phyloP scores from a whole-genome alignment of 64 coral and sea anemone genomes.

The Cladopsammia gracilis region DNA sequence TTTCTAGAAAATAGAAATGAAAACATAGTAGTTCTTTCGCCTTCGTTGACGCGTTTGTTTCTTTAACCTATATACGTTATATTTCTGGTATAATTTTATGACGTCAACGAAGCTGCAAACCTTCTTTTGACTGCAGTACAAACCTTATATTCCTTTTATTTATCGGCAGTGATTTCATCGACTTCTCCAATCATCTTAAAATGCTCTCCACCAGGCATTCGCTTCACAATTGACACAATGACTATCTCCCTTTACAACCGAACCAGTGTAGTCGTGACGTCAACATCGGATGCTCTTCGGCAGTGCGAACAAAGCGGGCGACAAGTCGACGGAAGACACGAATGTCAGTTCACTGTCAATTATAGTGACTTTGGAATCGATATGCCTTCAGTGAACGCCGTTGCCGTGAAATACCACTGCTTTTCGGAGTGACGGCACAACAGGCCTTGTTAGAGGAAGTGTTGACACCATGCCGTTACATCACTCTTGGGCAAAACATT shows the following conservation, averaged over 20 bases:
- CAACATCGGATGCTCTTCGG: not conserved
- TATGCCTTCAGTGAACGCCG: not conserved
- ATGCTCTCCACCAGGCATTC: constrained; percentile 4
- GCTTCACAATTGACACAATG: constrained; percentile 20
- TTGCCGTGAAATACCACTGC: constrained; percentile 41
- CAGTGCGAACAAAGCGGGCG: constrained; percentile 1
- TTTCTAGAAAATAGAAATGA: too few relatives aligned
- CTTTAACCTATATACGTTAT: too few relatives aligned
- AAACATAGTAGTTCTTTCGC: too few relatives aligned
- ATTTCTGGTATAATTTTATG: too few relatives aligned
- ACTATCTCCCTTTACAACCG: not conserved
- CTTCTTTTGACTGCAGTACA: not conserved
- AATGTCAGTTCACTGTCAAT: constrained; percentile 21
- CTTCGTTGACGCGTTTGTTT: too few relatives aligned
- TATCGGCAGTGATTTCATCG: constrained; percentile 26
- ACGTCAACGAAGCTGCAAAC: too few relatives aligned
- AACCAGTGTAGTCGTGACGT: not conserved
- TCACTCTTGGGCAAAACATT: too few relatives aligned
- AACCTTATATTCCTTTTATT: not conserved
- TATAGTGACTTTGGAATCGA: not conserved
- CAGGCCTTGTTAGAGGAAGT: not conserved
- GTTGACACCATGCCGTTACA: not conserved
- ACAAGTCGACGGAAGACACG: not conserved
- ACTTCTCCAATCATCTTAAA: constrained; percentile 37
- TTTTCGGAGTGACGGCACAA: not conserved